Conservation (phyloP, 2,797 vertebrate species). For the Xenopus petersii region DNA sequence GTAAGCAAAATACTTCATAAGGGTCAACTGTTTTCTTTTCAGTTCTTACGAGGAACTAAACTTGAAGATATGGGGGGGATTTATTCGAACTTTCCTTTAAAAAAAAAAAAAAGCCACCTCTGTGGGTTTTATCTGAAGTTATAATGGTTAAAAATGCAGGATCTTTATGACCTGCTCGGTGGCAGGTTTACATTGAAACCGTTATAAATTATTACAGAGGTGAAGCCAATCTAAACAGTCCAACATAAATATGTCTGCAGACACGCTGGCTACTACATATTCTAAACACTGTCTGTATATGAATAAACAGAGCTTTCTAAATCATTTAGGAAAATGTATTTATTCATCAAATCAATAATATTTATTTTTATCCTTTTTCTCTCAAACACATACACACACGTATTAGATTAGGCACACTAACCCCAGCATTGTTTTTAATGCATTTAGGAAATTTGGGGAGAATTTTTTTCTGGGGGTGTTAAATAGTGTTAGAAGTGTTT, state of each 20-base stretch:
- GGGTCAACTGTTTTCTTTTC: slow-evolving; percentile 46
- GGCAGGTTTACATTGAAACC: slow-evolving; percentile 92
- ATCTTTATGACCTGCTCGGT: slow-evolving; percentile 85
- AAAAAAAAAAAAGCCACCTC: slow-evolving; percentile 62
- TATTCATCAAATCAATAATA: slow-evolving; percentile 76
- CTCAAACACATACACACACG: background rate
- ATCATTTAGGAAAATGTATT: slow-evolving; percentile 77
- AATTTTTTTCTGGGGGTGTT: no score
- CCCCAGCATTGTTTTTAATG: slow-evolving; percentile 34
- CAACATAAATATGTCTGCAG: slow-evolving; percentile 90
- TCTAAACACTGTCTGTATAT: slow-evolving; percentile 86
- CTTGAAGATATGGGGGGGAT: slow-evolving; percentile 55
- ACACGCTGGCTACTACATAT: slow-evolving; percentile 83
- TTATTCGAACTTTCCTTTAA: slow-evolving; percentile 53
- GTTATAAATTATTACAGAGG: slow-evolving; percentile 92
- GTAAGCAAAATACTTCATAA: background rate
- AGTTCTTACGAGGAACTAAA: slow-evolving; percentile 56
- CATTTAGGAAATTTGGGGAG: background rate
- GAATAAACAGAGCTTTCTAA: slow-evolving; percentile 78
- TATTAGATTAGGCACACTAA: slow-evolving; percentile 61
- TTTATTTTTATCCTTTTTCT: slow-evolving; percentile 67
- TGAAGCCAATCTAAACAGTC: slow-evolving; percentile 90
- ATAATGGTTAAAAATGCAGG: slow-evolving; percentile 69
- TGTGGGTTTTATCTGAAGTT: slow-evolving; percentile 69
- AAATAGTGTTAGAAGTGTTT: no score